phyloP scores from a whole-genome alignment of 1,140 invertebrate species.

The Dreissena polymorpha region DNA sequence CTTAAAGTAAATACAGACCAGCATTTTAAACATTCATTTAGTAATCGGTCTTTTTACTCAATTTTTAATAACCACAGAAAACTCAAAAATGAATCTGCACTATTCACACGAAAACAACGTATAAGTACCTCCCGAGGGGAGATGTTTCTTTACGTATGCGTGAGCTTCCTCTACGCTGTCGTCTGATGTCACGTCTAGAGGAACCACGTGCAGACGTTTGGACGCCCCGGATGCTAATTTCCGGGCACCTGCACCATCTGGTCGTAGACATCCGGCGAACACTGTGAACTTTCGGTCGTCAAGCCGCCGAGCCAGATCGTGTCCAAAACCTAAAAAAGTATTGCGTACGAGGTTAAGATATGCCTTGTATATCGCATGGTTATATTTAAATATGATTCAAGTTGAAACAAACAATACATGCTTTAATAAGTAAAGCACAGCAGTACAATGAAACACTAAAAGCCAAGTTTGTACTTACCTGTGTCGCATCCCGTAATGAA shows the following conservation, averaged over 20 bases:
- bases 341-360: too few species aligned
- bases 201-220: constrained; percentile 68
- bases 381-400: background rate
- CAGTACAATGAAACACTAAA: background rate
- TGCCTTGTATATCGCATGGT: background rate
- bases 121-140: constrained; percentile 44
- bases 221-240: constrained; percentile 68
- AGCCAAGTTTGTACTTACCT: constrained; percentile 17
- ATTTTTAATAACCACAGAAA: background rate
- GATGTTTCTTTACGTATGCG: constrained; percentile 53
- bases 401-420: background rate
- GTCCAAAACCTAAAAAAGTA: constrained; percentile 63
- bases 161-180: constrained; percentile 57
- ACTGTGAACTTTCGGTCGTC: constrained; percentile 77
- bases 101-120: background rate
- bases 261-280: constrained; percentile 85
- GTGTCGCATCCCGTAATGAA: constrained; percentile 54
- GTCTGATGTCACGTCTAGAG: constrained; percentile 64
- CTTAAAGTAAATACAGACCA: too few species aligned
- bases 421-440: background rate
- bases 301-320: constrained; percentile 76
- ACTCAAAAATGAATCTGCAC: background rate
- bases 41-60: background rate
- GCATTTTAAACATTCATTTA: too few species aligned
- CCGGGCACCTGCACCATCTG: constrained; percentile 77